Evolutionary conservation across 2,797 vertebrate species (phyloP).

Genomic region (Lophura swinhoii): DNA sequence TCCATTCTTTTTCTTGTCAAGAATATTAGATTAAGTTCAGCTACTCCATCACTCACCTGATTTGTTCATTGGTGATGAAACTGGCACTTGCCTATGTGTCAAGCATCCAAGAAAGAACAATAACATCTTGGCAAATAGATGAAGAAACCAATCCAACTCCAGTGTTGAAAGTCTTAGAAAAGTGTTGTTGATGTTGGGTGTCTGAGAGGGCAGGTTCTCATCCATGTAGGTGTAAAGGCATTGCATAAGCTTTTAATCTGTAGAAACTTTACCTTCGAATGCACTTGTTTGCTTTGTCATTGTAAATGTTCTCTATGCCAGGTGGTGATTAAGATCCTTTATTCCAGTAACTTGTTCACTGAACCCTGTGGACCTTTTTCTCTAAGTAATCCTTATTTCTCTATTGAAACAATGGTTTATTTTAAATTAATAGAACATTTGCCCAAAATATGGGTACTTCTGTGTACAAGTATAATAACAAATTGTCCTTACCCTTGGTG

Average conservation of each 20-base stretch:
- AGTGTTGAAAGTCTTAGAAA: neutral
- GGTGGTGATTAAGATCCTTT: neutral
- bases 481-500: neutral
- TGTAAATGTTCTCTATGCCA: neutral
- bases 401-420: neutral
- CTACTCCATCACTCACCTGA: neutral
- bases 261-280: neutral
- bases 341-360: neutral
- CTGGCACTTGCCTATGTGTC: neutral
- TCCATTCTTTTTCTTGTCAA: neutral
- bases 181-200: neutral
- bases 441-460: rapidly evolving
- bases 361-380: neutral
- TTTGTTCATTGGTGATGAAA: neutral
- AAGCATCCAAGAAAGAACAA: neutral
- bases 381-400: neutral
- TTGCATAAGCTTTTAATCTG: neutral
- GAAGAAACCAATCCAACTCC: neutral
- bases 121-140: neutral
- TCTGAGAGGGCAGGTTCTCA: neutral
- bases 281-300: neutral
- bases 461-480: neutral
- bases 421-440: neutral
- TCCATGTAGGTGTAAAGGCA: neutral
- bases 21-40: neutral